phyloP scores from a whole-genome alignment of 2,888 invertebrate species.

The Macropis europaea region DNA sequence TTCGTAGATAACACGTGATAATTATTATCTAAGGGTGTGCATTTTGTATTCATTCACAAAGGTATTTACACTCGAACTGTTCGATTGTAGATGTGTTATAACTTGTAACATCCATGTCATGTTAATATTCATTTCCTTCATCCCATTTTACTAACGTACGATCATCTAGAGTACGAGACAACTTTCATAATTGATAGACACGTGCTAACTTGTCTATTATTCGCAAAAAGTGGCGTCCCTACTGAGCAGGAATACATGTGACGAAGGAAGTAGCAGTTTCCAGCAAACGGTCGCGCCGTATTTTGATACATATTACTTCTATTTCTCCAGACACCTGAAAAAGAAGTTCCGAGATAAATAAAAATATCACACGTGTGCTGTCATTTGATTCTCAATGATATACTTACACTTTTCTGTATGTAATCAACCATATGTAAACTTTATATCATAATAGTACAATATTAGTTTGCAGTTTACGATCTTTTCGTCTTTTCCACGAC shows the following conservation, averaged over 20 bases:
- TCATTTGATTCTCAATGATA: no score
- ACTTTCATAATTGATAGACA: slow-evolving; percentile 31
- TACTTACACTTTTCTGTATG: no score
- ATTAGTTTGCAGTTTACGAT: no score
- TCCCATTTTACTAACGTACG: background rate
- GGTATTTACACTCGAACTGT: background rate
- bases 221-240: slow-evolving; percentile 64
- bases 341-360: no score
- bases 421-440: no score
- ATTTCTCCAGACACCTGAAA: background rate
- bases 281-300: background rate
- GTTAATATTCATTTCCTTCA: background rate
- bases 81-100: background rate
- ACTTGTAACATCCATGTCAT: background rate
- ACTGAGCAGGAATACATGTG: slow-evolving; percentile 48
- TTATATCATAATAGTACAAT: no score
- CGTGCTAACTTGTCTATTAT: slow-evolving; percentile 63
- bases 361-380: no score
- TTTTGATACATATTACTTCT: slow-evolving; percentile 2
- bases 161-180: background rate
- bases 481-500: no score
- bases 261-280: slow-evolving; percentile 44
- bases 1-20: background rate
- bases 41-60: no score
- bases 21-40: background rate